These are phyloP conservation scores for Notarius lentiginosus DNA, from an alignment of 2,113 vertebrate species.

Conservation along the genomic window DNA sequence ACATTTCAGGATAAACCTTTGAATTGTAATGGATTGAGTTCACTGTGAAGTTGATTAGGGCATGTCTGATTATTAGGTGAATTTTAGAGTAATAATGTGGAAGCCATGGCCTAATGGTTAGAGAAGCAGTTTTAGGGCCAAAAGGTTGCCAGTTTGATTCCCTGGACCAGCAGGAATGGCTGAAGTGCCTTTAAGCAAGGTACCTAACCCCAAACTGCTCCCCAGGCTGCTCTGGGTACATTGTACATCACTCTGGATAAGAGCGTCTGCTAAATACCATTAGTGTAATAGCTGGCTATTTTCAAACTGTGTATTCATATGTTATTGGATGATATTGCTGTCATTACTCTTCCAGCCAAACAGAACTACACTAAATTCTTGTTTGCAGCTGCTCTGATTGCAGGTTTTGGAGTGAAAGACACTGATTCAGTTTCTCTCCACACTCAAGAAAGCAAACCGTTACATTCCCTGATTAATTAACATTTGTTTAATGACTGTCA, in stretches of 20 bases:
- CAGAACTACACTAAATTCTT: background rate
- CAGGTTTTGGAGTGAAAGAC: background rate
- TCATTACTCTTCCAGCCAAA: background rate
- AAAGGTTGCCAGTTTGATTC: too few relatives aligned
- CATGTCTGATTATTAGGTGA: background rate
- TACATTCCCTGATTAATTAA: background rate
- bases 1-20: background rate
- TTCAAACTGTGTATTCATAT: background rate
- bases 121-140: too few relatives aligned
- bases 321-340: background rate
- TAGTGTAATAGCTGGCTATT: background rate
- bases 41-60: background rate
- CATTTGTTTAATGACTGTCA: background rate
- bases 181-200: too few relatives aligned
- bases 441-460: background rate
- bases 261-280: too few relatives aligned
- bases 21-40: background rate
- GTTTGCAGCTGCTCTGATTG: background rate
- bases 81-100: background rate
- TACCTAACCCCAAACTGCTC: too few relatives aligned
- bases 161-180: too few relatives aligned
- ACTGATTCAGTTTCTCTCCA: background rate
- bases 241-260: too few relatives aligned
- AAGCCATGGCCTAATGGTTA: too few relatives aligned
- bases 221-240: too few relatives aligned